A percentile compares a stretch with the other conserved stretches of the same genome.
phyloP scores from a whole-genome alignment of 2,113 vertebrate species.

The Percina caprodes region DNA sequence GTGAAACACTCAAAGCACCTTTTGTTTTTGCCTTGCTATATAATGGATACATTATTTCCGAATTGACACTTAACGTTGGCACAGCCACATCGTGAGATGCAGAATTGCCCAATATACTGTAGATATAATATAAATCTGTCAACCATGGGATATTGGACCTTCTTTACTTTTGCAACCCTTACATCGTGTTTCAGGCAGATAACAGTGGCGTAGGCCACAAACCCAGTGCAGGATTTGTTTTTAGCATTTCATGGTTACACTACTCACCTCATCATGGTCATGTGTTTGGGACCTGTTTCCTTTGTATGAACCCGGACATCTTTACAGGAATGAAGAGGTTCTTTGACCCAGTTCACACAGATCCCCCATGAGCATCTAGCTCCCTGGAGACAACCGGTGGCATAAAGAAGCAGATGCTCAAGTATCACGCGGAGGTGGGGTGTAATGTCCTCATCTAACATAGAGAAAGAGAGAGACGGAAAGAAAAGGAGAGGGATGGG shows the following conservation, averaged over 20 bases:
- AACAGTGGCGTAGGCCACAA: neutral
- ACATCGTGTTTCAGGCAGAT: constrained; percentile 6
- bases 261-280: neutral
- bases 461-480: constrained; percentile 29
- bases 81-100: neutral
- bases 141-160: neutral
- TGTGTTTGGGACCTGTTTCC: constrained; percentile 10
- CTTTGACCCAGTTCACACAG: constrained; percentile 68
- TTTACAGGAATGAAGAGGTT: constrained; percentile 36
- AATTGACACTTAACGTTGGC: neutral
- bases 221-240: neutral
- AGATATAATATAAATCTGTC: no score
- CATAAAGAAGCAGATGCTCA: constrained; percentile 61
- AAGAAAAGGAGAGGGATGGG: constrained; percentile 55
- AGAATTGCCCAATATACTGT: neutral
- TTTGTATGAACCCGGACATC: constrained; percentile 28
- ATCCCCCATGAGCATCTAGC: constrained; percentile 33
- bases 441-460: constrained; percentile 63
- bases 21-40: neutral
- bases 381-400: constrained; percentile 43
- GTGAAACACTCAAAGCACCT: neutral
- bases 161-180: neutral
- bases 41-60: neutral
- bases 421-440: constrained; percentile 56
- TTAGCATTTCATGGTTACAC: neutral